Base-by-base conservation (phyloP, 2,888 invertebrate species). In the Rhodophaea formosa region DNA sequence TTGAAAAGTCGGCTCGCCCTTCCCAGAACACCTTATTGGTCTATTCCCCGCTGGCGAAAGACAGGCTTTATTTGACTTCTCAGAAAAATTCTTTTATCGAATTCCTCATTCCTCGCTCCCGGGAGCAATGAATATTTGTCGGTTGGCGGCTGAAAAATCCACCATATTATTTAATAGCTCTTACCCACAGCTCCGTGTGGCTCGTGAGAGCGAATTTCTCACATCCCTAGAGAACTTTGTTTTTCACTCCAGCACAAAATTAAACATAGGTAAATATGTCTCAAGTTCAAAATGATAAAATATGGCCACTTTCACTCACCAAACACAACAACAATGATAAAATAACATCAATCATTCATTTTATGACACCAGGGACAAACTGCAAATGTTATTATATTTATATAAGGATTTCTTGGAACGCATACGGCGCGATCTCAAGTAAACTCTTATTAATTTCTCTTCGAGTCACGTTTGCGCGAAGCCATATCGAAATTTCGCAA, bases 111-210 rank as follows among this genome's bases (percentile, higher is more conserved):
- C 49, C 53, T 17, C 16, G 17, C 39, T 47, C 47, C 56, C 47
- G 56, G 23, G 49, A 30, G 56, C 56, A 49, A 49, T 43, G 56
- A 51, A 56, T 51, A 56, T 56, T 49, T 49, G 56, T 30, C 43
- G 56, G 42, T n/a, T 43, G 39, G 49, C 35, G n/a, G 17, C 49
- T 15, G 43, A 30, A 49, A 42, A 56, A 49, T 49, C 56, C 56
- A 47, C 6, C 23, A 17, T 46, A 23, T 53, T 53, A 23, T 53
- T 12, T 39, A 39, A 0, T 53, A n/a, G 23, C 23, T n/a, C 23
- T 23, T 23, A 23, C 23, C 23, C 23, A 23, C 23, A 23, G 23
- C 23, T 23, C 5, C 23, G 5, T 23, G 5, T 5, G 23, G 23
- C 23, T 5, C 23, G 23, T 23, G 23, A 5, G 5, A 3, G 23